Evolutionary conservation across 2,888 invertebrate genomes (phyloP).

Genomic region (Pterobdella sp.): DNA sequence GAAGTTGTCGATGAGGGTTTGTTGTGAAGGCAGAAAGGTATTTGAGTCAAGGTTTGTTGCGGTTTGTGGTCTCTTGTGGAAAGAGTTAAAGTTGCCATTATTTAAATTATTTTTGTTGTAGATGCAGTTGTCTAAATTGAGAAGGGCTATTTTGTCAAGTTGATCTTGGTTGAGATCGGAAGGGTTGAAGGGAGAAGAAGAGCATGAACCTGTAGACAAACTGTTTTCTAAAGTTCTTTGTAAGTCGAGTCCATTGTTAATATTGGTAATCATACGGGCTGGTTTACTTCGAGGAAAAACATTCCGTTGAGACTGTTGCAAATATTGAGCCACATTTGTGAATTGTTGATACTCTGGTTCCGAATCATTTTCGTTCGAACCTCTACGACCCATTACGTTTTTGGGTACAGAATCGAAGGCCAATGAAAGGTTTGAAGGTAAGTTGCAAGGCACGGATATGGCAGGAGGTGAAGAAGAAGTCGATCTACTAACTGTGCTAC

Average conservation of each 20-base stretch:
- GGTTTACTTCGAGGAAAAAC: neutral
- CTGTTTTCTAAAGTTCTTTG: neutral
- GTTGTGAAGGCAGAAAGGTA: neutral
- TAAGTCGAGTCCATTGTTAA: neutral
- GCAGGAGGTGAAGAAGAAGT: neutral
- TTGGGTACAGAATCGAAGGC: neutral
- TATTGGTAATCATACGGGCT: neutral
- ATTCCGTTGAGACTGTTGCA: neutral
- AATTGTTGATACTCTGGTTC: constrained; percentile 7
- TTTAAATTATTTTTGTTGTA: neutral
- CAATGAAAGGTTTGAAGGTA: neutral
- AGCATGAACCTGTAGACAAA: neutral
- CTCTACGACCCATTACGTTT: neutral
- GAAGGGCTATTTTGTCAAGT: neutral
- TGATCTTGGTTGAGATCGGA: neutral
- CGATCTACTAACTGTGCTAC: constrained; percentile 2
- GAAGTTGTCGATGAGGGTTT: neutral
- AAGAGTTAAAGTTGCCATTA: neutral
- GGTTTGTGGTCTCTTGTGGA: neutral
- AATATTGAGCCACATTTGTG: neutral
- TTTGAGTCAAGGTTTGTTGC: neutral
- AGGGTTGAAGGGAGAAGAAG: neutral
- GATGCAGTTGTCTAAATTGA: neutral
- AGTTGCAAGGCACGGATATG: neutral
- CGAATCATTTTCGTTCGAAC: neutral